Evolutionary conservation across 1,140 invertebrate genomes (phyloP).

Genomic region (Rhynchophorus ferrugineus): DNA sequence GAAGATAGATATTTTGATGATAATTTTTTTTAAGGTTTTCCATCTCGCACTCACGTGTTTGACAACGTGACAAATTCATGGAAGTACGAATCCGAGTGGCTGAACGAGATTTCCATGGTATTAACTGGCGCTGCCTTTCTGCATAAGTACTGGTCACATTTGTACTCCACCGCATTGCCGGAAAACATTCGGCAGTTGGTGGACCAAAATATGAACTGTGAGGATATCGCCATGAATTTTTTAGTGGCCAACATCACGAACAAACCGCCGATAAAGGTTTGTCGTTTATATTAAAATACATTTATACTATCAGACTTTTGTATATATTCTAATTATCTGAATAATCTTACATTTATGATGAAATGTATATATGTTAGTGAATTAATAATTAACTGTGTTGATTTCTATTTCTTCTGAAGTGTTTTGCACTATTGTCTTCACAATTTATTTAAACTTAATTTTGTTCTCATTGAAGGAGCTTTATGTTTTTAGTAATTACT

Average conservation of each 20-base stretch:
- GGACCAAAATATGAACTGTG: conserved; percentile 88
- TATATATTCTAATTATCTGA: conserved; percentile 7
- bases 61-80: conserved; percentile 74
- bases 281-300: no score
- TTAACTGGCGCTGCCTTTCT: conserved; percentile 90
- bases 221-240: conserved; percentile 94
- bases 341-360: not conserved
- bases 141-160: conserved; percentile 87
- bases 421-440: no score
- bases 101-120: conserved; percentile 88
- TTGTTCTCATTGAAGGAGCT: no score
- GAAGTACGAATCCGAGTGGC: conserved; percentile 94
- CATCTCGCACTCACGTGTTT: conserved; percentile 83
- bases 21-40: conserved; percentile 56
- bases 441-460: no score
- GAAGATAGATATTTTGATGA: not conserved
- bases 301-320: no score
- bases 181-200: conserved; percentile 67
- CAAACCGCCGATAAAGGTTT: conserved; percentile 88
- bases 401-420: no score
- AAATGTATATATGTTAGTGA: not conserved
- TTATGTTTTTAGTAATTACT: no score
- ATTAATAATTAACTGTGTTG: no score
- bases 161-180: conserved; percentile 79
- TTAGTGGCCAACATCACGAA: conserved; percentile 83